phyloP scores from a whole-genome alignment of 2,113 vertebrate genomes.

The Podarcis raffonei region DNA sequence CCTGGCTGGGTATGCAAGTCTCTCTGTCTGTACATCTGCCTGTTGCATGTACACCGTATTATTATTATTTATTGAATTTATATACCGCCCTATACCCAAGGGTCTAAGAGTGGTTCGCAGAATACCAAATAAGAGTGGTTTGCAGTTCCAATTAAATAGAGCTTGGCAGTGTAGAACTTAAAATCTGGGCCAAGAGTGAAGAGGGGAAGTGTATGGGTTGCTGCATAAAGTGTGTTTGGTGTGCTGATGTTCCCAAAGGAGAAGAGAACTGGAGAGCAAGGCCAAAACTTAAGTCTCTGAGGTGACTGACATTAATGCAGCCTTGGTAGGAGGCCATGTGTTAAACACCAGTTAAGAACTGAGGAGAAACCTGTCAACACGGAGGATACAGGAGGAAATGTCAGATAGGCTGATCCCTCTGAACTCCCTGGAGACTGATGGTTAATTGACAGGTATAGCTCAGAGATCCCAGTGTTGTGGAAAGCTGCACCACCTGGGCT shows the following conservation, averaged over 20 bases:
- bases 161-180: neutral
- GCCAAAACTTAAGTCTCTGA: neutral
- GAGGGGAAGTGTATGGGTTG: neutral
- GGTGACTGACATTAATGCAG: neutral
- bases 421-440: neutral
- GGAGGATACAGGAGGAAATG: neutral
- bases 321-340: neutral
- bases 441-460: neutral
- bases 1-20: no score
- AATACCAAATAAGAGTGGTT: no score
- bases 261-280: neutral
- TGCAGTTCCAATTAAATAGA: neutral
- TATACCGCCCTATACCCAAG: no score
- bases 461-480: neutral
- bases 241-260: neutral
- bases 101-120: no score
- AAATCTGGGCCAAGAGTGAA: neutral
- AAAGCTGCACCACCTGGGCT: neutral
- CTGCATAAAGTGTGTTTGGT: neutral
- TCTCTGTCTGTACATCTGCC: no score
- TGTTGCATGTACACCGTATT: no score
- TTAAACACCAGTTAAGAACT: neutral
- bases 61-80: no score
- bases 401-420: neutral
- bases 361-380: conserved; percentile 16